Conservation (phyloP, 2,888 invertebrate species). For the Aphodius granarius region DNA sequence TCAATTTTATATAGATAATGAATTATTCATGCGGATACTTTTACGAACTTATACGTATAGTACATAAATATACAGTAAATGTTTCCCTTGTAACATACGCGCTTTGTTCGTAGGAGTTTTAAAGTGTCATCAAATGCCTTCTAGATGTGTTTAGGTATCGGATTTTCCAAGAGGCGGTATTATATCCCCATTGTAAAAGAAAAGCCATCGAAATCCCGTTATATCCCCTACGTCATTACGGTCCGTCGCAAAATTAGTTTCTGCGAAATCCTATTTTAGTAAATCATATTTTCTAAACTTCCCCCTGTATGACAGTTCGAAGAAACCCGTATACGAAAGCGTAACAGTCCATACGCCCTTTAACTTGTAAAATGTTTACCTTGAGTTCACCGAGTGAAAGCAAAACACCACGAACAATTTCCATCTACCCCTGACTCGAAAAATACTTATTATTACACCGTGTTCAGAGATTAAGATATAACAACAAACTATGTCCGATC, state of each 20-base stretch:
- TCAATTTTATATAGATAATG: background rate
- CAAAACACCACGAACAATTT: background rate
- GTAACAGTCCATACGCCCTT: background rate
- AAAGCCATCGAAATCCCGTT: background rate
- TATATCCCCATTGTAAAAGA: background rate
- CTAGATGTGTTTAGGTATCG: background rate
- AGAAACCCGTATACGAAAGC: background rate
- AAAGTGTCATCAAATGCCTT: background rate
- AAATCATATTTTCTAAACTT: background rate
- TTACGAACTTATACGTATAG: background rate
- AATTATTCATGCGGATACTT: background rate
- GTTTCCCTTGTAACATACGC: background rate
- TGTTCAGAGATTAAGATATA: too few relatives aligned
- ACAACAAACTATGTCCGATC: too few relatives aligned
- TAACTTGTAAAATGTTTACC: background rate
- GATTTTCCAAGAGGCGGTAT: background rate
- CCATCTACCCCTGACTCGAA: too few relatives aligned
- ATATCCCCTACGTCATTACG: background rate
- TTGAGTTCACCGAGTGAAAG: background rate
- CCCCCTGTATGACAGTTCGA: too few relatives aligned
- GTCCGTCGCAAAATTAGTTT: background rate
- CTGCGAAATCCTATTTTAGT: background rate
- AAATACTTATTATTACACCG: too few relatives aligned
- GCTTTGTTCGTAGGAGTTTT: background rate
- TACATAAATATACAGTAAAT: too few relatives aligned